Conservation (phyloP, 64 coral and sea anemone genomes). For the Stylophora pistillata region DNA sequence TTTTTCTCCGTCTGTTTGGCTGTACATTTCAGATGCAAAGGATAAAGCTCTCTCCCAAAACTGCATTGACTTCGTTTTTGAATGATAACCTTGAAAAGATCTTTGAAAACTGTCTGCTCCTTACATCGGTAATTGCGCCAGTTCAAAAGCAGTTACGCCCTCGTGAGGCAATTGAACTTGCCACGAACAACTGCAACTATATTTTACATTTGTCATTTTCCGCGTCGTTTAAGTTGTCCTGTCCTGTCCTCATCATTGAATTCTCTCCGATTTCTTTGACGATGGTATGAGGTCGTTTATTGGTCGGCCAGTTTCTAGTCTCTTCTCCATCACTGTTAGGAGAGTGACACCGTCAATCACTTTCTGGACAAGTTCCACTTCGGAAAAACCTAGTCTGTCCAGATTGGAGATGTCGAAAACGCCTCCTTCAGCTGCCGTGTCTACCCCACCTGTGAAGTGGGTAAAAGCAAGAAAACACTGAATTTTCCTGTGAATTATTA, state of each 20-base stretch:
- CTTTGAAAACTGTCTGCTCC: background rate
- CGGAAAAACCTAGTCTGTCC: constrained; percentile 86
- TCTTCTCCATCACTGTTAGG: constrained; percentile 60
- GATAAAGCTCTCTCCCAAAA: background rate
- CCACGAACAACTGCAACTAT: constrained; percentile 30
- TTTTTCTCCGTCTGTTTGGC: background rate
- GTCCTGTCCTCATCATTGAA: background rate
- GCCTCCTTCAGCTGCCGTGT: constrained; percentile 79
- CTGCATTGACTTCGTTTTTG: background rate
- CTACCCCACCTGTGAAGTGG: constrained; percentile 65
- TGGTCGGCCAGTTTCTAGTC: constrained; percentile 15
- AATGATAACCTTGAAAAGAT: background rate
- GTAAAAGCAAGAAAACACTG: too few species aligned
- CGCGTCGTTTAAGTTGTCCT: background rate
- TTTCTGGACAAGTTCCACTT: constrained; percentile 79
- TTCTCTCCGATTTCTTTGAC: background rate
- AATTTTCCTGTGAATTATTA: too few species aligned
- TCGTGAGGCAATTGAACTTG: constrained; percentile 13
- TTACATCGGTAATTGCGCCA: background rate
- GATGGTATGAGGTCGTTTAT: constrained; percentile 63
- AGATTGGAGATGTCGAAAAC: constrained; percentile 89
- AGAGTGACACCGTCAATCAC: constrained; percentile 70
- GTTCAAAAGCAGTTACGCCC: constrained; percentile 21
- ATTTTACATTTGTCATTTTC: constrained; percentile 13
- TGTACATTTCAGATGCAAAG: background rate